phyloP scores from a whole-genome alignment of 2,113 vertebrate genomes.

The Synodontis membranacea region DNA sequence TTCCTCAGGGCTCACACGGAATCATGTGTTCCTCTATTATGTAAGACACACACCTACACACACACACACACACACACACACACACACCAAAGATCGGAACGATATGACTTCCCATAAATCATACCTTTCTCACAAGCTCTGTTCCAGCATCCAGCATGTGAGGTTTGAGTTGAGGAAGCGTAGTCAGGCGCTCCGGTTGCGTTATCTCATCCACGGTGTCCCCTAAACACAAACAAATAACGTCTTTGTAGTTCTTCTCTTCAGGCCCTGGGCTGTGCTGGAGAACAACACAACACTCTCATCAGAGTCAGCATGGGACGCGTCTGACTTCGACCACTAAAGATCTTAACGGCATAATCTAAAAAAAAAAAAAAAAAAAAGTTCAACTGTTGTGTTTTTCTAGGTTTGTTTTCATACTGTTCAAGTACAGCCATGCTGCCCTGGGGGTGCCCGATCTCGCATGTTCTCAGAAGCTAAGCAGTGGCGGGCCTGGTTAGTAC shows the following conservation, averaged over 20 bases:
- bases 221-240: constrained; percentile 36
- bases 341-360: background rate
- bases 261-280: constrained; percentile 41
- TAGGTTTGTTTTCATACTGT: background rate
- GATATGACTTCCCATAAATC: background rate
- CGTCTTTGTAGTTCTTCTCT: constrained; percentile 34
- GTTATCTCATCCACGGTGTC: constrained; percentile 7
- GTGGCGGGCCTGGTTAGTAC: too few species aligned
- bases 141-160: background rate
- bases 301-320: constrained; percentile 33
- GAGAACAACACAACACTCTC: constrained; percentile 17
- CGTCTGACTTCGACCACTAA: constrained; percentile 5
- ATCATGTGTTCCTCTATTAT: constrained; percentile 22
- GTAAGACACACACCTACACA: background rate
- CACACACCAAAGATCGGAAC: background rate
- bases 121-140: background rate
- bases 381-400: background rate
- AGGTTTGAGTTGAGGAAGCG: background rate
- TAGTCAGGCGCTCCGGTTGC: constrained; percentile 41
- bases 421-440: background rate
- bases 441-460: too few species aligned
- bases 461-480: too few species aligned
- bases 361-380: background rate
- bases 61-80: background rate
- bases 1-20: background rate